Evolutionary conservation across 2,797 vertebrate species (phyloP).

Genomic region (Eulemur mongoz): DNA sequence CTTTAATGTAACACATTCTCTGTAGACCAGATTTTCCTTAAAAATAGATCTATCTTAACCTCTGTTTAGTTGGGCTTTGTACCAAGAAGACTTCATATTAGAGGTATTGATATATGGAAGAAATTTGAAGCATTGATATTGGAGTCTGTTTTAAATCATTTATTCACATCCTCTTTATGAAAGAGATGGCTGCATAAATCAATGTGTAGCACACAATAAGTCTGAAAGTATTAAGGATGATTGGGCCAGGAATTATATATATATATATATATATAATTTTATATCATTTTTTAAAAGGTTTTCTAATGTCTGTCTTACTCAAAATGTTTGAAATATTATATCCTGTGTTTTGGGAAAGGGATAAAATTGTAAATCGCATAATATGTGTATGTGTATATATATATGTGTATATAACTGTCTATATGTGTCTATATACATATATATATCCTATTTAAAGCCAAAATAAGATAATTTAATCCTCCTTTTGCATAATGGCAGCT

Average conservation of each 20-base stretch:
- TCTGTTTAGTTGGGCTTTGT: neutral
- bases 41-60: slow-evolving; percentile 11
- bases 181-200: neutral
- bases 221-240: neutral
- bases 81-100: neutral
- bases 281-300: neutral
- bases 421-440: no score
- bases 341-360: neutral
- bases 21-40: neutral
- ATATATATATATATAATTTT: neutral
- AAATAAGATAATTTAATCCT: neutral
- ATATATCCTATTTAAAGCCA: neutral
- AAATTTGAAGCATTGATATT: neutral
- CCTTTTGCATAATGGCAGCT: neutral
- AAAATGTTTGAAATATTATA: neutral
- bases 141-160: neutral
- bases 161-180: neutral
- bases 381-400: neutral
- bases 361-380: neutral
- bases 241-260: neutral
- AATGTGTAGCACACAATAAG: neutral
- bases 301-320: neutral
- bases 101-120: neutral
- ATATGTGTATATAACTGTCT: neutral
- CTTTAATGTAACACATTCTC: neutral